Conservation (phyloP, 2,888 invertebrate species). For the Ochropleura plecta region DNA sequence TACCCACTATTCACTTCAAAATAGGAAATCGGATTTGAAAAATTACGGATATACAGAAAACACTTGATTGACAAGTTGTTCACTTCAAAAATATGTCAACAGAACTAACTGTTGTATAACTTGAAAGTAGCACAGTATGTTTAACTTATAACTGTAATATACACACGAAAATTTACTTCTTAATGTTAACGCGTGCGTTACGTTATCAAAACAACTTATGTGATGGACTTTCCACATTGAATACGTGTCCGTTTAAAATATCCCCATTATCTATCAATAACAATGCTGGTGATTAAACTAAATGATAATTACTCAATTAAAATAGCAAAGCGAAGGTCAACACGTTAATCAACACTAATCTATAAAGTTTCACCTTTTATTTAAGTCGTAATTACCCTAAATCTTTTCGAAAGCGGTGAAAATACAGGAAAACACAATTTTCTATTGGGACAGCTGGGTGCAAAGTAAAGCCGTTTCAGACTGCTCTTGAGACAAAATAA, state of each 20-base stretch:
- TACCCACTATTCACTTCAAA: not conserved
- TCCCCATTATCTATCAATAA: conserved; percentile 58
- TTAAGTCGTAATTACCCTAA: conserved; percentile 28
- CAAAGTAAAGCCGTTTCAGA: conserved; percentile 35
- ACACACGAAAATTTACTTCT: conserved; percentile 17
- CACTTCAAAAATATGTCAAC: conserved; percentile 36
- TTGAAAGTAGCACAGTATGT: conserved; percentile 39
- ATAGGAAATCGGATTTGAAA: too few species aligned
- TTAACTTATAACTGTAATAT: conserved; percentile 26
- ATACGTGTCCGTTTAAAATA: conserved; percentile 63
- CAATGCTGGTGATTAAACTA: conserved; percentile 53
- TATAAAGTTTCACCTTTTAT: conserved; percentile 50
- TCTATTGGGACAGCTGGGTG: conserved; percentile 65
- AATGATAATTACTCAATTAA: conserved; percentile 52
- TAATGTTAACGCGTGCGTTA: conserved; percentile 5
- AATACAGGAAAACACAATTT: conserved; percentile 49
- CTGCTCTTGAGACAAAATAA: conserved; percentile 33
- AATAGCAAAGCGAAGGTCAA: conserved; percentile 43
- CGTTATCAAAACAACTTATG: not conserved
- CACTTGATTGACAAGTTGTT: not conserved
- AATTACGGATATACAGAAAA: not conserved
- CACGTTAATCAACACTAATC: conserved; percentile 48
- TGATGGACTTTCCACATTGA: conserved; percentile 43
- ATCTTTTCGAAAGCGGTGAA: conserved; percentile 45
- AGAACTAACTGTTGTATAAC: conserved; percentile 42